Conservation (phyloP, 2,888 invertebrate genomes). For the Drosophila melanocephala region DNA sequence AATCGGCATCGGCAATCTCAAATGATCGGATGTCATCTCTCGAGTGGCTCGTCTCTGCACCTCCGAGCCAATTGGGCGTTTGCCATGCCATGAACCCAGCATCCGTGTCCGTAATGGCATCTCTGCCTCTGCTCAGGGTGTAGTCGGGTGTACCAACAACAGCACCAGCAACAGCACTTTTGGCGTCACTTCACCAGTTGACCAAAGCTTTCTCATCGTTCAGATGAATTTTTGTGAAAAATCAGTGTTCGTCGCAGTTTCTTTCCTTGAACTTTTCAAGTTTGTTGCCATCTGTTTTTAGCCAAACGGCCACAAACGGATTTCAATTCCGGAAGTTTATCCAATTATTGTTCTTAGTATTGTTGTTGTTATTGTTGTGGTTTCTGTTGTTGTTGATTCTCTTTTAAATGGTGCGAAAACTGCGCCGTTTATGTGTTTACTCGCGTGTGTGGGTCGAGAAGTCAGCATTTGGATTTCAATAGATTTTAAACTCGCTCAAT, state of each 20-base stretch:
- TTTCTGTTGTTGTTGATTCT: constrained; percentile 37
- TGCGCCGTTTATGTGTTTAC: constrained; percentile 34
- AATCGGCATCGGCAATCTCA: neutral
- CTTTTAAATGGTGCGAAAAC: constrained; percentile 49
- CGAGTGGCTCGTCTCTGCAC: constrained; percentile 7
- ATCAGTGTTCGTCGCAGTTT: constrained; percentile 15
- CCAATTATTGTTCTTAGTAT: constrained; percentile 42
- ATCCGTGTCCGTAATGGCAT: constrained; percentile 7
- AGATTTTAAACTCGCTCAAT: constrained; percentile 20
- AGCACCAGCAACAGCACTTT: neutral
- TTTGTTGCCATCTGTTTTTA: constrained; percentile 40
- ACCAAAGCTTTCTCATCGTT: constrained; percentile 23
- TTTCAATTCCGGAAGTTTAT: constrained; percentile 62
- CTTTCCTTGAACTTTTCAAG: constrained; percentile 57
- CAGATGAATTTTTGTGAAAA: constrained; percentile 1
- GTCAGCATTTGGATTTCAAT: constrained; percentile 16
- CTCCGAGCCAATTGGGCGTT: constrained; percentile 28
- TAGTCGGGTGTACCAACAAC: neutral
- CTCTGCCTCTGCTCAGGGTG: neutral
- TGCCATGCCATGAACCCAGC: constrained; percentile 40
- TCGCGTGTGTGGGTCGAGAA: constrained; percentile 27
- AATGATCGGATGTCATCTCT: constrained; percentile 10
- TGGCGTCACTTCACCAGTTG: constrained; percentile 27
- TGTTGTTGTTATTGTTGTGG: constrained; percentile 5
- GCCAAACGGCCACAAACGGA: constrained; percentile 17